Evolutionary conservation across 2,888 invertebrate species (phyloP), one percentile per base, ranked within the genome.

Genomic region (Drosophila meridiana): DNA sequence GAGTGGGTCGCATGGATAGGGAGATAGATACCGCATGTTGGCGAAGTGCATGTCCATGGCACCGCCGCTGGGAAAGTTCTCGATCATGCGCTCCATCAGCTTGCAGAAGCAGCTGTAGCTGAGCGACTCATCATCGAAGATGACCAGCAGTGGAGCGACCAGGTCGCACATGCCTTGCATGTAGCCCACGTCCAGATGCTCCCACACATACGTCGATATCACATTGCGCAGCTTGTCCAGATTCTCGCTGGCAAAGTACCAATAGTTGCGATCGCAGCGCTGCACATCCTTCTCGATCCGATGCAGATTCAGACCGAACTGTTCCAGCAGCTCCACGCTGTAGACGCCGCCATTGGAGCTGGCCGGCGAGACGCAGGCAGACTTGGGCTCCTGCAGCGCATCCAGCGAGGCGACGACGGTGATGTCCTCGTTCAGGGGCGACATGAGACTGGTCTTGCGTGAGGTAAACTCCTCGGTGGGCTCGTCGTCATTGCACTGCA

Each of bases 121-220:
- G 13, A 96, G 93, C 0, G 98, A 97, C 93, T 99, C 99, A 92
- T 99, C 98, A 90, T 97, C 96, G 94, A 98, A 96, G 90, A 97
- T 96, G 20, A 99, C 98, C 28, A 99, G 94, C 2, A 99, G 94
- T 0, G 98, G 99, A 0, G 99, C 99, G 0, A 97, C 97, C 70
- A 99, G 94, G 93, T 99, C 99, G 93, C 99, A 99, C 99, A 99
- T 99, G 86, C 99, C 99, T 93, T 99, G 99, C 95, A 99, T 97
- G 94, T 99, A 99, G 13, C 99, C 99, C 43, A 96, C 95, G 57
- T 98, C 98, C 80, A 99, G 93, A 92, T 99, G 97, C 91, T 98
- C 97, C 98, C 98, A 99, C 3, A 99, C 98, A 93, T 98, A 99
- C 58, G 89, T 90, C 62, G 98, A 98, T 96, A 99, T 98, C 64